phyloP scores from a whole-genome alignment of 2,113 vertebrate species.

The Loxodonta africana region DNA sequence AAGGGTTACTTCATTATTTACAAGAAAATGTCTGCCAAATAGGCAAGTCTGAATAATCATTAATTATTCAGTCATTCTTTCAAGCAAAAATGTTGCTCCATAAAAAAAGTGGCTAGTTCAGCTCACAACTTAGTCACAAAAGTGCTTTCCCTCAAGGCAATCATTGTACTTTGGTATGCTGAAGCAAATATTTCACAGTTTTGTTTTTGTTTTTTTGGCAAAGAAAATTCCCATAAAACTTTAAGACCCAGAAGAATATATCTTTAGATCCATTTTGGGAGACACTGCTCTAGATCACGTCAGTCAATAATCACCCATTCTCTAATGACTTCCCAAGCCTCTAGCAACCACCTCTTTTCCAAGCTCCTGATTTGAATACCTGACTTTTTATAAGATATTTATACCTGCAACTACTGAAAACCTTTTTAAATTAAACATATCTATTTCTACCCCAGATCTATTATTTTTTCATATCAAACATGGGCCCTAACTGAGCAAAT shows the following conservation, averaged over 20 bases:
- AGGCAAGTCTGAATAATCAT: not conserved
- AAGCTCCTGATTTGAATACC: not conserved
- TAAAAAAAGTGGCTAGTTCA: not conserved
- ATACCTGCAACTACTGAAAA: not conserved
- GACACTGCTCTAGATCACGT: not conserved
- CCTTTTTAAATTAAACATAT: not conserved
- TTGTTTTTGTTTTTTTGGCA: not conserved
- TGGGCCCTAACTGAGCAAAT: not conserved
- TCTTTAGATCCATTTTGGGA: not conserved
- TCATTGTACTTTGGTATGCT: not conserved
- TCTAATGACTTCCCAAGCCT: not conserved
- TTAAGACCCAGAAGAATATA: not conserved
- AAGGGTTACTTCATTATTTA: not conserved
- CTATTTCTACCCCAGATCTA: not conserved
- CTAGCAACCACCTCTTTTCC: not conserved
- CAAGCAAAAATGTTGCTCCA: not conserved
- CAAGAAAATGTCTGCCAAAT: not conserved
- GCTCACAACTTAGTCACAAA: not conserved
- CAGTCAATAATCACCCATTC: not conserved
- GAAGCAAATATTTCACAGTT: not conserved
- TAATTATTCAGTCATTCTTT: not conserved
- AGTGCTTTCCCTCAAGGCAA: not conserved
- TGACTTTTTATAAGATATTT: not conserved
- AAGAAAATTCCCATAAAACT: conserved; percentile 16
- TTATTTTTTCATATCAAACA: not conserved